Conservation (phyloP, 2,113 vertebrate genomes). For the Phocoena sinus region DNA sequence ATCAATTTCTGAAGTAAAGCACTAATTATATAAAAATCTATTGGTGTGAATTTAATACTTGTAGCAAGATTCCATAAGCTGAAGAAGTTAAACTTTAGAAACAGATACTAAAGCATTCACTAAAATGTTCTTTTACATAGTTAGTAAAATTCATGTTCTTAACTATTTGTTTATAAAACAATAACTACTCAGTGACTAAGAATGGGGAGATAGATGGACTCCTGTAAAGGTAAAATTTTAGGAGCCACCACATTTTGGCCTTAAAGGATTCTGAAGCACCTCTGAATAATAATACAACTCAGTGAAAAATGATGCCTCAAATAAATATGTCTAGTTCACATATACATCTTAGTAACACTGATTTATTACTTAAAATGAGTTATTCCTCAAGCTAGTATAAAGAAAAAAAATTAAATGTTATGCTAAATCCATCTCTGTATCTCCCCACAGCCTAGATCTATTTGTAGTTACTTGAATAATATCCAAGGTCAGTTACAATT, state of each 20-base stretch:
- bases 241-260: neutral
- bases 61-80: neutral
- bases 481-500: neutral
- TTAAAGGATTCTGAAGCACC: constrained; percentile 3
- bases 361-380: constrained; percentile 12
- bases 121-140: neutral
- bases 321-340: constrained; percentile 8
- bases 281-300: constrained; percentile 3
- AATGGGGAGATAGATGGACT: neutral
- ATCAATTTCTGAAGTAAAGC: neutral
- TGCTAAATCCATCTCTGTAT: neutral
- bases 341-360: neutral
- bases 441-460: neutral
- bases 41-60: neutral
- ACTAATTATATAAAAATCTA: neutral
- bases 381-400: constrained; percentile 35
- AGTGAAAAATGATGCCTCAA: constrained; percentile 12
- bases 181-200: neutral
- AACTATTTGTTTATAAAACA: neutral
- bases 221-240: constrained; percentile 28
- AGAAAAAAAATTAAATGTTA: constrained; percentile 5
- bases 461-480: neutral
- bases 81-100: neutral
- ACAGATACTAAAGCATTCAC: neutral
- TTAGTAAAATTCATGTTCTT: neutral